Percentiles rank a stretch among this genome's conserved stretches.
These are phyloP conservation scores for Neodon shergylaensis DNA, from an alignment of 2,113 vertebrate species.

Conservation along the genomic window DNA sequence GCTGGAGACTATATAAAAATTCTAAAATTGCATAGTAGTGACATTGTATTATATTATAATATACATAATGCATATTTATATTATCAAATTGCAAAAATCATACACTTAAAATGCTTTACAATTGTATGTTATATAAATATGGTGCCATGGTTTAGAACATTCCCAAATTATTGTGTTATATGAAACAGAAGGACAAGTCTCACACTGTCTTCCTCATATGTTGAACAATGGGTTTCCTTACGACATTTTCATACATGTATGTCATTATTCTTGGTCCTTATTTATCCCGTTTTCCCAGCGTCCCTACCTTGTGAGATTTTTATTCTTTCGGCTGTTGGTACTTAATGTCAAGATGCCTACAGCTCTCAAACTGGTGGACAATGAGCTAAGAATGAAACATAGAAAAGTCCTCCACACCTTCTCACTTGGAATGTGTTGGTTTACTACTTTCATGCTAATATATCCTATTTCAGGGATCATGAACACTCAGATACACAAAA, in stretches of 20 bases:
- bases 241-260: not conserved
- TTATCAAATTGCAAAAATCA: too few species aligned
- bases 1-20: too few species aligned
- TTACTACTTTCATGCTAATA: not conserved
- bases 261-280: not conserved
- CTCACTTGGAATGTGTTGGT: not conserved
- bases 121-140: too few species aligned
- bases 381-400: not conserved
- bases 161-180: too few species aligned
- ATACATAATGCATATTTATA: too few species aligned
- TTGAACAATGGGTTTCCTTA: not conserved
- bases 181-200: too few species aligned
- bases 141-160: too few species aligned
- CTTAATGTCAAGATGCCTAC: conserved; percentile 1
- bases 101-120: too few species aligned
- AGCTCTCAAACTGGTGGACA: conserved; percentile 25
- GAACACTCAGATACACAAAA: not conserved
- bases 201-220: too few species aligned
- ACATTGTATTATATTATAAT: too few species aligned
- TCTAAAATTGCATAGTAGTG: too few species aligned
- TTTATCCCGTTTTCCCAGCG: not conserved
- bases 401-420: not conserved
- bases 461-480: conserved; percentile 8
- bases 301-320: not conserved
- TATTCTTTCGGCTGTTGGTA: conserved; percentile 2